phyloP scores from a whole-genome alignment of 2,113 vertebrate species.

The Sorex fumeus region DNA sequence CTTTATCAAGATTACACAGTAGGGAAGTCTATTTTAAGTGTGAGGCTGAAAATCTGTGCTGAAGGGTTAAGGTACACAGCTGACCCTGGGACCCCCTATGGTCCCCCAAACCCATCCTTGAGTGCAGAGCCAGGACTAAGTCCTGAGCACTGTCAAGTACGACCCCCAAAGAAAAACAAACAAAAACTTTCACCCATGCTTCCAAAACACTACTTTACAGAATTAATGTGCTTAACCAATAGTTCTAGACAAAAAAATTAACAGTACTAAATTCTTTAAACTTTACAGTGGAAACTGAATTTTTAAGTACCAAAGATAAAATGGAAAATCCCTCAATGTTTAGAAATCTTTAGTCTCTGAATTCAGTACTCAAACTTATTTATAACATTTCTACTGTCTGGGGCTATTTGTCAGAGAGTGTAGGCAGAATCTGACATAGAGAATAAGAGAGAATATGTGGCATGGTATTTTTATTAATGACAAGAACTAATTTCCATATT shows the following conservation, averaged over 20 bases:
- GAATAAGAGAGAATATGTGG: background rate
- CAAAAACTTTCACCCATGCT: background rate
- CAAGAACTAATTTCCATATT: background rate
- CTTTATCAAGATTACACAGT: background rate
- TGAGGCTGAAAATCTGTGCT: background rate
- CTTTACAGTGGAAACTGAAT: background rate
- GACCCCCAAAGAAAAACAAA: background rate
- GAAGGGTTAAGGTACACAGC: background rate
- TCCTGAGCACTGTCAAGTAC: too few relatives aligned
- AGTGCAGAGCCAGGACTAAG: too few relatives aligned
- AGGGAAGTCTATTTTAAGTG: background rate
- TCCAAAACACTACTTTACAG: conserved; percentile 14
- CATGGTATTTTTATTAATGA: background rate
- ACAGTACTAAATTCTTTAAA: background rate
- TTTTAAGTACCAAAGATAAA: background rate
- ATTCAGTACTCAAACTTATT: conserved; percentile 20
- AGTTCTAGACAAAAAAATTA: background rate
- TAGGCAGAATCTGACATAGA: background rate
- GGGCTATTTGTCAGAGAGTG: background rate
- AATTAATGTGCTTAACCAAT: background rate
- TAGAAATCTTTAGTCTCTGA: background rate
- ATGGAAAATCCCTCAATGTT: background rate
- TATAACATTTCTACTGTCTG: background rate
- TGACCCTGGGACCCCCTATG: too few relatives aligned
- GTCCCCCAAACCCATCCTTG: too few relatives aligned